Conservation (phyloP, 2,797 vertebrate genomes). For the Sebastes dallii region DNA sequence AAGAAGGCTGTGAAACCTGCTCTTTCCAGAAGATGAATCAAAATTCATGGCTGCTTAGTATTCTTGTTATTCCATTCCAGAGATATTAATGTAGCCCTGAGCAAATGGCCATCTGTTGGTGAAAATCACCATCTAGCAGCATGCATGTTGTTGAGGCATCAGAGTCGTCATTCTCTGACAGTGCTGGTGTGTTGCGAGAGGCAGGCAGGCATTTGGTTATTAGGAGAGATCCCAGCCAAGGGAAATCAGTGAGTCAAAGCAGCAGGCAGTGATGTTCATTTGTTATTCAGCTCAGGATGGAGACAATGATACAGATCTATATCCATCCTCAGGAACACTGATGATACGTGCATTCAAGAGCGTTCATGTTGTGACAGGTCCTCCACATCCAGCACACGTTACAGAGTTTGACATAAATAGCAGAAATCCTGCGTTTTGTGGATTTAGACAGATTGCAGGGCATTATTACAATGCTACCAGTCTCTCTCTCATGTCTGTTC, state of each 20-base stretch:
- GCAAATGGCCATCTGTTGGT: slow-evolving; percentile 63
- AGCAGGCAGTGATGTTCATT: slow-evolving; percentile 45
- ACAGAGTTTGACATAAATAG: slow-evolving; percentile 19
- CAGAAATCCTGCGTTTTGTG: slow-evolving; percentile 4
- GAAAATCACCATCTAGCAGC: slow-evolving; percentile 45
- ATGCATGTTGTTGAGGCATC: slow-evolving; percentile 41
- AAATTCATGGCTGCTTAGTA: slow-evolving; percentile 42
- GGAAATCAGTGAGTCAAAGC: slow-evolving; percentile 49
- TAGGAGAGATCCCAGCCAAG: slow-evolving; percentile 31
- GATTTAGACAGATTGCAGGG: not conserved
- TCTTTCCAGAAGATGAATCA: slow-evolving; percentile 15
- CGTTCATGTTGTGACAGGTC: slow-evolving; percentile 27
- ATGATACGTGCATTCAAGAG: slow-evolving; percentile 8
- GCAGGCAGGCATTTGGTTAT: slow-evolving; percentile 31
- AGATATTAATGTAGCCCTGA: slow-evolving; percentile 49
- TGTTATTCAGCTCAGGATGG: slow-evolving; percentile 43
- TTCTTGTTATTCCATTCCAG: slow-evolving; percentile 33
- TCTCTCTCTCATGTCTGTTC: not conserved
- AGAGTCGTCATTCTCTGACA: slow-evolving; percentile 47
- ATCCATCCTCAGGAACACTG: slow-evolving; percentile 17
- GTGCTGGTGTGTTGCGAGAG: slow-evolving; percentile 19
- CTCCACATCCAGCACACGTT: slow-evolving; percentile 9
- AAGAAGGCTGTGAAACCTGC: not conserved
- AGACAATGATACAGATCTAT: slow-evolving; percentile 37
- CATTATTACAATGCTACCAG: not conserved